Evolutionary conservation across 2,113 vertebrate genomes (phyloP), one percentile per base, ranked within the genome.

Genomic region (Drymodes brunneopygia): DNA sequence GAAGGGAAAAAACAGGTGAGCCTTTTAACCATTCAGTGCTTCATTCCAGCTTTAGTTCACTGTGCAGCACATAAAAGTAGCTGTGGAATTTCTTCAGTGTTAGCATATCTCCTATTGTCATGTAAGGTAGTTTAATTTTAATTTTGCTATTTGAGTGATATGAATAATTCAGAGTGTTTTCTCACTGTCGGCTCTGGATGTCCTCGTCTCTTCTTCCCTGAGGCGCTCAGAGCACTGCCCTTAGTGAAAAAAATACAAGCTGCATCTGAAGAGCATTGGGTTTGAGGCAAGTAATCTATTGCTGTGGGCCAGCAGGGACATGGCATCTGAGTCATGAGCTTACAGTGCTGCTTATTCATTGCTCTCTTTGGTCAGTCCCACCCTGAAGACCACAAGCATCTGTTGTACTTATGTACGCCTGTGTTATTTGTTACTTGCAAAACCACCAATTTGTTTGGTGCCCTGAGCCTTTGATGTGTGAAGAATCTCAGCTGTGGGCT

Each of bases 111-210:
- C 35, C 83, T 50, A 47, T 91, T 93, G 89, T 94, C 92, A 80
- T 71, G 80, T 69, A 79, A 95, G 95, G 86, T 87, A 82, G 79
- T 95, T 97, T 95, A 88, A 95, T 93, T 95, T 97, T 95, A 93
- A 93, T 96, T 96, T 86, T 90, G 72, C 93, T 88, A 31, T 92
- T 93, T 94, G 93, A 97, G 79, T 51, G 80, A 81, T 58, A 77
- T 96, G 82, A 97, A 96, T 96, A 96, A 96, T 96, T 95, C 80
- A 93, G 72, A 53, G 57, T 96, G 86, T 96, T 96, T 96, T 92
- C 94, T 94, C 90, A 96, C 95, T 91, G 90, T 92, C 0, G 0
- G 45, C 77, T 90, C 69, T 93, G 88, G 65, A 88, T 93, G 69
- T 94, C 83, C 80, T 96, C 21, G 0, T 14, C 69, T 94, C 42